phyloP scores from a whole-genome alignment of 2,113 vertebrate species.

The Dicrurus megarhynchus region DNA sequence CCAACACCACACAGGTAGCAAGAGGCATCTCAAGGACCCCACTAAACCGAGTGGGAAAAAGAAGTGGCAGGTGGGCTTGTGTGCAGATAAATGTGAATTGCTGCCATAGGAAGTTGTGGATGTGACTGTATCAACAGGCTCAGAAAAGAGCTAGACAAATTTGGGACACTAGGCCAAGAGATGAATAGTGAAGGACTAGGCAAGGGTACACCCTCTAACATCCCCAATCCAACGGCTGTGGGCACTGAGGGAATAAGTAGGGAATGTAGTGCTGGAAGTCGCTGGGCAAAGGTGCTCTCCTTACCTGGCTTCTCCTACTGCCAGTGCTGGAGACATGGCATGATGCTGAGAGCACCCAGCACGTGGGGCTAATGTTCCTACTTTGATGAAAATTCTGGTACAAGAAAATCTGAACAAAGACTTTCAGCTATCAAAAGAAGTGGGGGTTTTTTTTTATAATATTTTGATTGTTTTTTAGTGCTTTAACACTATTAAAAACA shows the following conservation, averaged over 20 bases:
- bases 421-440: neutral
- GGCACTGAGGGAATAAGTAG: neutral
- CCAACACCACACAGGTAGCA: neutral
- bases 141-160: neutral
- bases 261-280: neutral
- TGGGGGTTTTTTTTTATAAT: neutral
- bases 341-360: neutral
- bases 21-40: neutral
- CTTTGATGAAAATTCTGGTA: neutral
- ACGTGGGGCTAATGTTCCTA: neutral
- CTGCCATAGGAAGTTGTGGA: neutral
- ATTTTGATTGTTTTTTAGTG: neutral
- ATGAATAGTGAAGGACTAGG: neutral
- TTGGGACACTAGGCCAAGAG: neutral
- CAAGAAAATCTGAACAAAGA: neutral
- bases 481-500: neutral
- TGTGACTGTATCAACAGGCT: neutral
- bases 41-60: neutral
- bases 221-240: neutral
- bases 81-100: neutral
- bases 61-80: neutral
- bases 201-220: neutral
- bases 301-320: neutral
- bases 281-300: neutral
- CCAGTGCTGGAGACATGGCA: neutral